Conservation (phyloP, 2,797 vertebrate genomes). For the Mus minutoides region DNA sequence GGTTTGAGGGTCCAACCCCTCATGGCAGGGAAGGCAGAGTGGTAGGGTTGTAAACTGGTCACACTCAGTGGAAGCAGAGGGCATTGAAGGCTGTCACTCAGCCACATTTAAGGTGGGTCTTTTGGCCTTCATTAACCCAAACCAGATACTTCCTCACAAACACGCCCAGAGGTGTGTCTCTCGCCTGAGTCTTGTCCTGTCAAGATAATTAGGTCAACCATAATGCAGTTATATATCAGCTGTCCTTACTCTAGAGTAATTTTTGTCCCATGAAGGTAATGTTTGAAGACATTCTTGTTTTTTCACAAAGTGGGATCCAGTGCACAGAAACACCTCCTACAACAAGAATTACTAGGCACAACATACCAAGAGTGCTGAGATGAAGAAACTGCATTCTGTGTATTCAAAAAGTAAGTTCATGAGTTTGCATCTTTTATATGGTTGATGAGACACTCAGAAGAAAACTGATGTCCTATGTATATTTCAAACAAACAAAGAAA, state of each 20-base stretch:
- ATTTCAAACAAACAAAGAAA: slow-evolving; percentile 21
- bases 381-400: not conserved
- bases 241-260: not conserved
- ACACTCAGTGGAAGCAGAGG: not conserved
- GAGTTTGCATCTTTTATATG: not conserved
- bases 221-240: not conserved
- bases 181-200: not conserved
- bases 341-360: not conserved
- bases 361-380: not conserved
- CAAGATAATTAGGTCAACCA: not conserved
- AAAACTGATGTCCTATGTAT: slow-evolving; percentile 1
- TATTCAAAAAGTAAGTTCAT: not conserved
- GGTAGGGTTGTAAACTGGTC: not conserved
- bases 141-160: not conserved
- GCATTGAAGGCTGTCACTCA: not conserved
- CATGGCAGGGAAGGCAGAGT: not conserved
- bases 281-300: slow-evolving; percentile 4
- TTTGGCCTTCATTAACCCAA: not conserved
- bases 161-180: not conserved
- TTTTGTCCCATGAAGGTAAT: not conserved
- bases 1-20: not conserved
- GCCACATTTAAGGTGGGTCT: not conserved
- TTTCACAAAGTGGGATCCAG: not conserved
- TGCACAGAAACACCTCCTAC: not conserved
- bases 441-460: not conserved